These are phyloP conservation scores for Hirtodrosophila cameraria DNA, from an alignment of 2,888 invertebrate species.

Conservation along the genomic window DNA sequence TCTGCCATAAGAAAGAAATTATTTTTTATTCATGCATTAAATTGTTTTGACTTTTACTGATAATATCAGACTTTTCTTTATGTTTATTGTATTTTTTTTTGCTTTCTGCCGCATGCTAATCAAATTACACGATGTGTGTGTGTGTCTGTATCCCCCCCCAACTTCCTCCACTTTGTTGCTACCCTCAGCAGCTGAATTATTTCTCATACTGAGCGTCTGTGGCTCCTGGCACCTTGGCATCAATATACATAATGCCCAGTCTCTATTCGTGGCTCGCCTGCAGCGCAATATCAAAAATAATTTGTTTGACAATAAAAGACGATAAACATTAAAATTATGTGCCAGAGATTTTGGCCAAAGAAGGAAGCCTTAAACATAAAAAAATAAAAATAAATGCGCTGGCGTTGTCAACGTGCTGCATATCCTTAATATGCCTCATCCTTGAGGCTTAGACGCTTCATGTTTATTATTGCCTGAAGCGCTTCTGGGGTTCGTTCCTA, in stretches of 20 bases:
- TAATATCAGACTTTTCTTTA: constrained; percentile 71
- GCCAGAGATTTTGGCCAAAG: constrained; percentile 55
- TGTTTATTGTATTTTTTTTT: constrained; percentile 65
- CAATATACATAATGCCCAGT: constrained; percentile 50
- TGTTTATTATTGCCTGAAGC: constrained; percentile 61
- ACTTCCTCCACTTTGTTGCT: neutral
- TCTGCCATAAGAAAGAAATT: constrained; percentile 64
- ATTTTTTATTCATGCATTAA: constrained; percentile 84
- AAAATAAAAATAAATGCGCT: constrained; percentile 61
- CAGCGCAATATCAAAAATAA: constrained; percentile 83
- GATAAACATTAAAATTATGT: constrained; percentile 84
- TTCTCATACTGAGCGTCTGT: constrained; percentile 63
- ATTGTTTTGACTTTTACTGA: constrained; percentile 82
- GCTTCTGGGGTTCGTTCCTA: constrained; percentile 24
- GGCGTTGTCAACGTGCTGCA: constrained; percentile 59
- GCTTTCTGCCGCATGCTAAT: constrained; percentile 68
- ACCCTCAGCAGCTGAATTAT: constrained; percentile 75
- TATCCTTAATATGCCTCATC: constrained; percentile 46
- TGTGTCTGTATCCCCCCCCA: constrained; percentile 19
- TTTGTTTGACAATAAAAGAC: constrained; percentile 84
- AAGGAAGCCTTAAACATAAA: constrained; percentile 31
- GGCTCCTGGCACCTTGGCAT: constrained; percentile 54
- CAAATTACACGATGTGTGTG: constrained; percentile 72
- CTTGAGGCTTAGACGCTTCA: constrained; percentile 37
- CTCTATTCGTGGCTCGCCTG: constrained; percentile 55